Evolutionary conservation across 2,113 vertebrate species (phyloP).

Genomic region (Alaudala cheleensis): DNA sequence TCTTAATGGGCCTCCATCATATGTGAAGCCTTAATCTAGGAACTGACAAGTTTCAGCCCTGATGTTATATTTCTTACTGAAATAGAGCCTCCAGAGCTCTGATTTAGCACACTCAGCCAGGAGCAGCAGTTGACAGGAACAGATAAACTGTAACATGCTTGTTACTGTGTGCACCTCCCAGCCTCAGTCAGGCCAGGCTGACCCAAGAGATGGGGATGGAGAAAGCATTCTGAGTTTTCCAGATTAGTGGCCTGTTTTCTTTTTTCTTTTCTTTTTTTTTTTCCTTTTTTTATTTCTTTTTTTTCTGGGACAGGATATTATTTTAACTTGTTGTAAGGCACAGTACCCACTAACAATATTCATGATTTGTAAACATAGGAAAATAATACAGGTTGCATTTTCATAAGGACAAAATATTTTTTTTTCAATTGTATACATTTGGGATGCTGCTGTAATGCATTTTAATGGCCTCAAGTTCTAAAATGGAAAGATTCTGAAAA

Average conservation of each 20-base stretch:
- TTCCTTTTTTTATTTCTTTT: background rate
- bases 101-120: background rate
- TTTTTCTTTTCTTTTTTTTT: background rate
- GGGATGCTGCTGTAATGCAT: background rate
- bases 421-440: background rate
- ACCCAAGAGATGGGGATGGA: background rate
- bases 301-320: background rate
- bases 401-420: background rate
- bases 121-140: constrained; percentile 15
- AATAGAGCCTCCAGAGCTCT: constrained; percentile 7
- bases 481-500: constrained; percentile 10
- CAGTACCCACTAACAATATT: background rate
- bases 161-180: background rate
- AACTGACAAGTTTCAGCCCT: constrained; percentile 21
- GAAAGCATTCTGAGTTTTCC: background rate
- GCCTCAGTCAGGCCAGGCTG: background rate
- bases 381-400: background rate
- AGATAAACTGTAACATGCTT: background rate
- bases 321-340: background rate
- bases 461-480: background rate
- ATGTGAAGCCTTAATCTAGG: constrained; percentile 35
- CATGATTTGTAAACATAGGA: background rate
- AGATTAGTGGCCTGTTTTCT: background rate
- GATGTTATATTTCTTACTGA: constrained; percentile 18
- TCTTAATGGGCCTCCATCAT: constrained; percentile 32